These are phyloP conservation scores for Periophthalmodon schlosseri DNA, from an alignment of 2,113 vertebrate genomes.

Conservation along the genomic window DNA sequence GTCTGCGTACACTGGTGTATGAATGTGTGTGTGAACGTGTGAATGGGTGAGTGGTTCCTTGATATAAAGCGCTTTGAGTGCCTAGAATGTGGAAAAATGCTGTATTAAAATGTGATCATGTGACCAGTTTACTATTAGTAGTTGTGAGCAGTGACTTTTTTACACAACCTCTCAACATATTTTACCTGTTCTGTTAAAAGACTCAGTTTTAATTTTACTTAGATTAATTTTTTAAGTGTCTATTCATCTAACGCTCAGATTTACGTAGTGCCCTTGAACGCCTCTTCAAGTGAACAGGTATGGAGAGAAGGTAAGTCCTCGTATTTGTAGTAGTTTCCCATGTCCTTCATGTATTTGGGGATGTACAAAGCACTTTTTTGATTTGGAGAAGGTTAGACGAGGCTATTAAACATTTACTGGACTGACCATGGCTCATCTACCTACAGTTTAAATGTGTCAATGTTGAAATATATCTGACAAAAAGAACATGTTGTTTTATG, in stretches of 20 bases:
- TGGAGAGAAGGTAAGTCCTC: not conserved
- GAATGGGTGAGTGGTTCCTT: too few relatives aligned
- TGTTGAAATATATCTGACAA: not conserved
- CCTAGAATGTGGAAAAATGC: too few relatives aligned
- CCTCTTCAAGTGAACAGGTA: not conserved
- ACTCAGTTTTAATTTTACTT: not conserved
- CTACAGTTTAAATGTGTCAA: not conserved
- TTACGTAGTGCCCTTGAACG: not conserved
- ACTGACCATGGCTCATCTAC: not conserved
- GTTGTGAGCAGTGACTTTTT: not conserved
- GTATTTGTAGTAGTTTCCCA: not conserved
- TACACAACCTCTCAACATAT: too few relatives aligned
- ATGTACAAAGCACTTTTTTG: constrained; percentile 23
- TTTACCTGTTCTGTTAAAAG: not conserved
- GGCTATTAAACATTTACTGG: constrained; percentile 27
- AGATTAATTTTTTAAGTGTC: not conserved
- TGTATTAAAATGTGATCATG: too few relatives aligned
- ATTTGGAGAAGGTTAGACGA: constrained; percentile 26
- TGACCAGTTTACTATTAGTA: too few relatives aligned
- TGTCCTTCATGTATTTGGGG: not conserved
- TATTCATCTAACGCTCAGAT: not conserved
- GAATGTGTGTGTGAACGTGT: too few relatives aligned
- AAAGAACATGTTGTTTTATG: constrained; percentile 7
- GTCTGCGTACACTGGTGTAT: too few relatives aligned
- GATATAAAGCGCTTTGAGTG: too few relatives aligned